Base-by-base conservation (phyloP, 1,140 invertebrate species). In the Ylistrum balloti region DNA sequence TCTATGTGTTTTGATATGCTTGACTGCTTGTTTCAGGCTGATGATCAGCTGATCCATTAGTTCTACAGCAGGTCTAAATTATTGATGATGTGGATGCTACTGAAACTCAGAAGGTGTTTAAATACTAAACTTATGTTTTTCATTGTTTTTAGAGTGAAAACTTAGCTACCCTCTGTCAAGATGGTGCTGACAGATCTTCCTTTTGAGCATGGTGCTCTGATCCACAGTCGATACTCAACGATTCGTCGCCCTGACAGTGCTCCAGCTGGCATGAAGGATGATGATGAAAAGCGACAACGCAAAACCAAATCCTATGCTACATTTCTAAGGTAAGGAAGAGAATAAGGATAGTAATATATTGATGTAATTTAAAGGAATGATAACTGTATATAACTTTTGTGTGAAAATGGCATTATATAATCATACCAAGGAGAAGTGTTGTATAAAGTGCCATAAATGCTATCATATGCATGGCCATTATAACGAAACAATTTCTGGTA, bases 151-250 rank as follows among this genome's bases (percentile, higher is more conserved):
- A 45, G 41, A 1, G 41, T 41, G 33, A 33, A 33, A 9, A 85
- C 33, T 17, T 28, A 34, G 33, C 48, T 22, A 35, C 38, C 85
- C 74, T 15, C 85, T 56, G 32, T n/a, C 88, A 92, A 85, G 85
- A 95, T 95, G 95, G 95, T 95, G 86, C 91, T 95, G n/a, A 95
- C 95, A 48, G 95, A 95, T 88, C 88, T 95, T 38, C 94, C 95
- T 15, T 95, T 95, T 93, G 93, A 95, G 35, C 92, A 92, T 22
- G 92, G 92, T 90, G 88, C 93, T 38, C 86, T 95, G 33, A 91
- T 95, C 34, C 94, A 95, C 89, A 94, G 92, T 48, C 92, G 95
- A 10, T 95, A 95, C 90, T 90, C 90, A 33, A 34, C 92, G 10
- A 91, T 95, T 11, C 91, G 93, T 7, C 87, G 94, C 38, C 94